A percentile compares a stretch with the other conserved stretches of the same genome.
Conservation (phyloP, 2,113 vertebrate species). For the Gymnarchus niloticus region DNA sequence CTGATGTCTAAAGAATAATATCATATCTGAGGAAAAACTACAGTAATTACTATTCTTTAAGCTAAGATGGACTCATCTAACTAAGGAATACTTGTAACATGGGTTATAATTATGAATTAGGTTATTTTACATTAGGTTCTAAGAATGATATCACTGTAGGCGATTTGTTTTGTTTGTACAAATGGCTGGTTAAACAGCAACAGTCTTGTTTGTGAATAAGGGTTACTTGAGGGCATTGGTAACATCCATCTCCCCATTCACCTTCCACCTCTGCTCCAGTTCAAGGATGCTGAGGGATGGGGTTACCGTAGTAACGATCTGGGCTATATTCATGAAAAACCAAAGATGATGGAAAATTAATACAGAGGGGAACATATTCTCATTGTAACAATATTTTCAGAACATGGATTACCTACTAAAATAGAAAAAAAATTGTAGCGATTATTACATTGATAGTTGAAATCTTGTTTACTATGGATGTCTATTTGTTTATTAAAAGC, state of each 20-base stretch:
- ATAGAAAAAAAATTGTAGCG: not conserved
- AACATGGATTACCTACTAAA: not conserved
- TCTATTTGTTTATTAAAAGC: not conserved
- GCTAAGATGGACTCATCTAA: not conserved
- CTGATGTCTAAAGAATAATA: not conserved
- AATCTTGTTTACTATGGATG: not conserved
- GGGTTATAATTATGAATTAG: not conserved
- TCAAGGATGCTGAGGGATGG: not conserved
- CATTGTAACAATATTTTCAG: not conserved
- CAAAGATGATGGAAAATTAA: too few relatives aligned
- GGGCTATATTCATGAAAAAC: not conserved
- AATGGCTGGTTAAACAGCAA: not conserved
- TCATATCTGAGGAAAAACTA: not conserved
- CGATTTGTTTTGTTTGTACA: not conserved
- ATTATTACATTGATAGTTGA: not conserved
- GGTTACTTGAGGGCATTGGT: not conserved
- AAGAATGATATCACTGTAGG: not conserved
- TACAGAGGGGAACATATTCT: too few relatives aligned
- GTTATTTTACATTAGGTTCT: not conserved
- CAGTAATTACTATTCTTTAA: not conserved
- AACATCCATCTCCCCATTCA: not conserved
- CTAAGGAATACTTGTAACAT: not conserved
- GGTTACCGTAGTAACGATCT: not conserved
- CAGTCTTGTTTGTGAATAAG: not conserved
- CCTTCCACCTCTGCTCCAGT: not conserved